phyloP scores from a whole-genome alignment of 2,797 vertebrate genomes.

The Crenuchus spilurus region DNA sequence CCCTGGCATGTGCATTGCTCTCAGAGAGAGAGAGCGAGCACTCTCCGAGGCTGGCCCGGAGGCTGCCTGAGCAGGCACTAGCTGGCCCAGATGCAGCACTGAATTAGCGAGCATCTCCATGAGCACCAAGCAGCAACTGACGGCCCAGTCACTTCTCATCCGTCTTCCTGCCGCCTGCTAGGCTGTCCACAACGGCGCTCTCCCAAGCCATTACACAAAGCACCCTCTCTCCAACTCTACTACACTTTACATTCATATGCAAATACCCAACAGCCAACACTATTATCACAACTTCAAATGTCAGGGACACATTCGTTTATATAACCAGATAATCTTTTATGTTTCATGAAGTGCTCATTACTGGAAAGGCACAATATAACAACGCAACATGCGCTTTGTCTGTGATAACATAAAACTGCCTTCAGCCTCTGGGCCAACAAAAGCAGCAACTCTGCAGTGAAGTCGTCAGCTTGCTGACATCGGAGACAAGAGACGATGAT shows the following conservation, averaged over 20 bases:
- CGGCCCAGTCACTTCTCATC: slow-evolving; percentile 46
- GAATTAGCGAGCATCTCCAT: slow-evolving; percentile 24
- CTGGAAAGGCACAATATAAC: slow-evolving; percentile 40
- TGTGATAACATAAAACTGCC: slow-evolving; percentile 3
- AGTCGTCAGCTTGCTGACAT: not conserved
- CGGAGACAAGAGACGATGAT: not conserved
- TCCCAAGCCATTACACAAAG: not conserved
- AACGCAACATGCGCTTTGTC: slow-evolving; percentile 43
- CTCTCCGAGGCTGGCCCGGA: slow-evolving; percentile 1
- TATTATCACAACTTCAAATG: slow-evolving; percentile 11
- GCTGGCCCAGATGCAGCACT: slow-evolving; percentile 32
- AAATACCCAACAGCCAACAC: slow-evolving; percentile 1
- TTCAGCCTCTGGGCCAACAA: not conserved
- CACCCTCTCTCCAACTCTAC: slow-evolving; percentile 19
- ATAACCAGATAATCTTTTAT: slow-evolving; percentile 67
- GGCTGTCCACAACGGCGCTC: slow-evolving; percentile 18
- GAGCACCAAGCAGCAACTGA: slow-evolving; percentile 34
- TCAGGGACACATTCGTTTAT: slow-evolving; percentile 55
- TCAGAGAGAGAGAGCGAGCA: not conserved
- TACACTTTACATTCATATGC: not conserved
- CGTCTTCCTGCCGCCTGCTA: slow-evolving; percentile 29
- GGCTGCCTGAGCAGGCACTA: slow-evolving; percentile 15
- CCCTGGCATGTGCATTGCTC: not conserved
- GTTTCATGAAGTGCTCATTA: slow-evolving; percentile 61
- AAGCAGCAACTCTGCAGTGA: not conserved